Percentiles rank a stretch among this genome's conserved stretches.
Conservation (phyloP, 1,140 invertebrate species). For the Gryon sp. region DNA sequence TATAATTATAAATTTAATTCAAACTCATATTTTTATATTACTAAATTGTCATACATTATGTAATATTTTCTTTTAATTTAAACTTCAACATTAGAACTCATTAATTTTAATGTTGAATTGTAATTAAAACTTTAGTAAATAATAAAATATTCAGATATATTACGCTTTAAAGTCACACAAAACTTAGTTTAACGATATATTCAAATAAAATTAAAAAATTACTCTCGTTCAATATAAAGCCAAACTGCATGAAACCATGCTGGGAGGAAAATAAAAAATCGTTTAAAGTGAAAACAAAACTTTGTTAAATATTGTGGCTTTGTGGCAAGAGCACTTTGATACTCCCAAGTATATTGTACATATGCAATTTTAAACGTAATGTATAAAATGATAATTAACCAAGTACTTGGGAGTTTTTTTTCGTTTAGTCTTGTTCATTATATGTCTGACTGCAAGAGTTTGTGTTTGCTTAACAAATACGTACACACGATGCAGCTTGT, state of each 20-base stretch:
- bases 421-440: too few relatives aligned
- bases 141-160: too few relatives aligned
- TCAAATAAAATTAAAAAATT: constrained; percentile 9
- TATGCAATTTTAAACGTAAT: neutral
- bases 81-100: too few relatives aligned
- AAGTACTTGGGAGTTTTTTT: constrained; percentile 13
- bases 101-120: too few relatives aligned
- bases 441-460: constrained; percentile 12
- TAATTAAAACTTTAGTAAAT: too few relatives aligned
- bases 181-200: too few relatives aligned
- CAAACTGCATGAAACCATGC: constrained; percentile 21
- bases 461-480: constrained; percentile 33
- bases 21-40: too few relatives aligned
- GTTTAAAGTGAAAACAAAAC: constrained; percentile 18
- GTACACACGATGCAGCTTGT: constrained; percentile 55
- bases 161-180: too few relatives aligned
- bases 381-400: neutral
- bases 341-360: constrained; percentile 5
- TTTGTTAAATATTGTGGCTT: constrained; percentile 20
- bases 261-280: constrained; percentile 6
- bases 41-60: too few relatives aligned
- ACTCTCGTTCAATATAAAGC: too few relatives aligned
- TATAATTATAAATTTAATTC: too few relatives aligned
- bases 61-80: too few relatives aligned
- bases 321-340: constrained; percentile 29